Evolutionary conservation across 2,888 invertebrate genomes (phyloP), one percentile per base, ranked within the genome.

Genomic region (Macrosoma leucophasiata): DNA sequence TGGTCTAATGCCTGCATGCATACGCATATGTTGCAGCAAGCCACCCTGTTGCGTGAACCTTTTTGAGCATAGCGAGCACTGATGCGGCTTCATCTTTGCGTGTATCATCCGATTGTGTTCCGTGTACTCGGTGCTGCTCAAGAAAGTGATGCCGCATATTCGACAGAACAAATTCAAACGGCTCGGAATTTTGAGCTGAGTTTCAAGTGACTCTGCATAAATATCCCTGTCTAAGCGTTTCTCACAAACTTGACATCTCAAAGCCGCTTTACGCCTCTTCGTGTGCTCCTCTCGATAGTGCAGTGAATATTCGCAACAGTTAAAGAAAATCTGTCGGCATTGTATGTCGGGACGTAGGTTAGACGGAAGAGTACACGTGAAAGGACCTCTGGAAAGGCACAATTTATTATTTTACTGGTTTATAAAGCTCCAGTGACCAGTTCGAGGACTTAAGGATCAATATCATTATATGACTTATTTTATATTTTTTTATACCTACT

Each of bases 241-340:
- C 50, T 84, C 84, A 48, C 84, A 84, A 3, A 84, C 82, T 59
- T 84, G 84, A 43, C 84, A 84, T 2, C 84, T 69, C 3, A 84
- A 50, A 0, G 79, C 76, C 0, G 82, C 73, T 46, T 84, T 84
- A 2, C 81, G 68, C 18, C 84, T 55, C 44, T 82, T 85, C 5
- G 84, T 82, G 44, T 85, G 84, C 31, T 81, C 77, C 34, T 81
- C 77, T 21, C 81, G 65, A 41, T 82, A 81, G 38, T 85, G 84
- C 3, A 75, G 46, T 2, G 84, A 84, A 41, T 82, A 85, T 41
- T 81, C 77, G 50, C 84, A 85, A 50, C 84, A 85, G 43, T 77
- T 75, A 46, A 74, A 74, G 55, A 82, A 85, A 39, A 75, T 73
- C 47, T 78, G 77, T 14, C 75, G 67, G 39, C 82, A 84, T 36